phyloP scores from a whole-genome alignment of 2,888 invertebrate species.

The Agrilus biguttatus region DNA sequence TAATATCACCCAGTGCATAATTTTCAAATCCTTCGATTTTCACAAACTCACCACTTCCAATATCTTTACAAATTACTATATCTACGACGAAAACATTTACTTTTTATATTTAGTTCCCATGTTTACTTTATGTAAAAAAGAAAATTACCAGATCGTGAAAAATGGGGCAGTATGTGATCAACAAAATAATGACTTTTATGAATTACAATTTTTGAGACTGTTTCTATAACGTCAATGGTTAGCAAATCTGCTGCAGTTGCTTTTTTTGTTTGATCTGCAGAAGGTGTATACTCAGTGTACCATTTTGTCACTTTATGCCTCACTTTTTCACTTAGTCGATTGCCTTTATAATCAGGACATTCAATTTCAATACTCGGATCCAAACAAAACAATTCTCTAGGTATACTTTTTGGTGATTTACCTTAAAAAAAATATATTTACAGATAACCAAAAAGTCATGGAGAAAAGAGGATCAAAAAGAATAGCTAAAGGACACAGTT shows the following conservation, averaged over 20 bases:
- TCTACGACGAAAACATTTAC: conserved; percentile 18
- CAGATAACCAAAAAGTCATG: too few relatives aligned
- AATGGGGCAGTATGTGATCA: conserved; percentile 55
- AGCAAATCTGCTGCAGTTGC: conserved; percentile 42
- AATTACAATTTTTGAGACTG: conserved; percentile 34
- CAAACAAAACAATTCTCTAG: conserved; percentile 46
- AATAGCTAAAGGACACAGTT: background rate
- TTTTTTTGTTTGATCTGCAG: conserved; percentile 34
- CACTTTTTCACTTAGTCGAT: conserved; percentile 34
- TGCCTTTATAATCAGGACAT: conserved; percentile 41
- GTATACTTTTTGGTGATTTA: conserved; percentile 15
- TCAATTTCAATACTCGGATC: conserved; percentile 48
- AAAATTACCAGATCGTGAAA: conserved; percentile 40
- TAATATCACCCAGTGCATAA: conserved; percentile 36
- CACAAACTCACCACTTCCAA: conserved; percentile 33
- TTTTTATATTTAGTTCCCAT: background rate
- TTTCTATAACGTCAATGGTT: conserved; percentile 40
- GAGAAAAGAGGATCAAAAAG: too few relatives aligned
- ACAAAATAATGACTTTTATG: conserved; percentile 33
- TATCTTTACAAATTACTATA: conserved; percentile 30
- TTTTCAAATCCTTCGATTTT: conserved; percentile 33
- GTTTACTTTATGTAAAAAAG: background rate
- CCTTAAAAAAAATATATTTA: conserved; percentile 12
- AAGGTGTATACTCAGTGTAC: conserved; percentile 43
- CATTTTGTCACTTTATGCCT: conserved; percentile 41